Conservation (phyloP, 2,797 vertebrate genomes). For the Psittacula derbiana region DNA sequence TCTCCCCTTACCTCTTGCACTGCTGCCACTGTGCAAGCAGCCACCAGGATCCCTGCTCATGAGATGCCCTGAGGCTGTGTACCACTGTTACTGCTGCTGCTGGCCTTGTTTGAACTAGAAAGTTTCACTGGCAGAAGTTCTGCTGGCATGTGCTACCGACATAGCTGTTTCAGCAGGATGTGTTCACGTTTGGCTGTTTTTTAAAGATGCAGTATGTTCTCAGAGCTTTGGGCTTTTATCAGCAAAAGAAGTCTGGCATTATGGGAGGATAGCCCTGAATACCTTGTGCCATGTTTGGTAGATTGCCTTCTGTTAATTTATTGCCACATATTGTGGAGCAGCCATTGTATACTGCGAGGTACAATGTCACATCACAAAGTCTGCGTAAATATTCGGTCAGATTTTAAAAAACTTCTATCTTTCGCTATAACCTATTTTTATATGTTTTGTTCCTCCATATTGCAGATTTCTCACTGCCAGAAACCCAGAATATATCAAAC, state of each 20-base stretch:
- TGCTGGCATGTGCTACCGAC: background rate
- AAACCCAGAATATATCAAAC: background rate
- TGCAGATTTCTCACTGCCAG: background rate
- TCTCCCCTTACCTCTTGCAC: background rate
- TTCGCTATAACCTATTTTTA: background rate
- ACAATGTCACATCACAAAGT: background rate
- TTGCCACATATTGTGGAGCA: background rate
- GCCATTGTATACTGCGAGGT: background rate
- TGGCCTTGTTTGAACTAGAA: background rate
- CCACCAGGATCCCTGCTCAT: background rate
- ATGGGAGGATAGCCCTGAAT: background rate
- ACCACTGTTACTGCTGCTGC: background rate
- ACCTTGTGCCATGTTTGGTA: background rate
- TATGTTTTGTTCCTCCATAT: background rate
- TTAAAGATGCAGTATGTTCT: background rate
- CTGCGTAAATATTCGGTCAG: background rate
- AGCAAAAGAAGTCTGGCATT: background rate
- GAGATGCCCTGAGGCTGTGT: background rate
- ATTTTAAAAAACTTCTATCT: background rate
- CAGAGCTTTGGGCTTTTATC: background rate
- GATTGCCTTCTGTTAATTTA: background rate
- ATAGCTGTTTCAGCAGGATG: background rate
- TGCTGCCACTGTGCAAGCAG: background rate
- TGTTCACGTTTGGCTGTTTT: background rate
- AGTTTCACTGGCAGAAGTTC: constrained; percentile 17